Conservation (phyloP, 2,113 vertebrate genomes). For the Galemys pyrenaicus region DNA sequence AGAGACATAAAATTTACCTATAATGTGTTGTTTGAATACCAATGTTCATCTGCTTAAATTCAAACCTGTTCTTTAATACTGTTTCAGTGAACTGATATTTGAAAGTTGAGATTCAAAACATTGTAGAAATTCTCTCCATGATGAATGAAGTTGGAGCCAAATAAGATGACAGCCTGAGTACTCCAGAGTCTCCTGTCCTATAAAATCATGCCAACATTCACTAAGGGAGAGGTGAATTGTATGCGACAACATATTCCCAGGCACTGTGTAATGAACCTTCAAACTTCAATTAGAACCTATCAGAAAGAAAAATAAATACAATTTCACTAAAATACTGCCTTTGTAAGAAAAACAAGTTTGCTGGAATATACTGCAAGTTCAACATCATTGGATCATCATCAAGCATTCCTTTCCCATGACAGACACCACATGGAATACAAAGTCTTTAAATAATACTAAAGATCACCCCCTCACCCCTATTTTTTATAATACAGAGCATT, state of each 20-base stretch:
- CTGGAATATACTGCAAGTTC: constrained; percentile 70
- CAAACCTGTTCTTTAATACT: constrained; percentile 26
- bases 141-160: constrained; percentile 57
- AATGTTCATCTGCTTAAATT: background rate
- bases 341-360: constrained; percentile 65
- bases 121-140: background rate
- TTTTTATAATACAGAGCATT: constrained; percentile 58
- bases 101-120: constrained; percentile 56
- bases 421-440: background rate
- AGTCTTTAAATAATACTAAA: constrained; percentile 41
- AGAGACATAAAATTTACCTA: background rate
- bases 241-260: constrained; percentile 73
- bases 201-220: constrained; percentile 60
- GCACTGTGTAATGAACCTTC: constrained; percentile 76
- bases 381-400: constrained; percentile 62
- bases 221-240: constrained; percentile 63
- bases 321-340: constrained; percentile 68
- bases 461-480: background rate
- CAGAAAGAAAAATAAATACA: constrained; percentile 76
- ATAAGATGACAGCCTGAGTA: constrained; percentile 24
- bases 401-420: constrained; percentile 23
- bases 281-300: constrained; percentile 77
- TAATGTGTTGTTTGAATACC: background rate
- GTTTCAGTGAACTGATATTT: background rate
- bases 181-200: background rate